These are phyloP conservation scores for Menura novaehollandiae DNA, from an alignment of 2,113 vertebrate genomes.

Conservation along the genomic window DNA sequence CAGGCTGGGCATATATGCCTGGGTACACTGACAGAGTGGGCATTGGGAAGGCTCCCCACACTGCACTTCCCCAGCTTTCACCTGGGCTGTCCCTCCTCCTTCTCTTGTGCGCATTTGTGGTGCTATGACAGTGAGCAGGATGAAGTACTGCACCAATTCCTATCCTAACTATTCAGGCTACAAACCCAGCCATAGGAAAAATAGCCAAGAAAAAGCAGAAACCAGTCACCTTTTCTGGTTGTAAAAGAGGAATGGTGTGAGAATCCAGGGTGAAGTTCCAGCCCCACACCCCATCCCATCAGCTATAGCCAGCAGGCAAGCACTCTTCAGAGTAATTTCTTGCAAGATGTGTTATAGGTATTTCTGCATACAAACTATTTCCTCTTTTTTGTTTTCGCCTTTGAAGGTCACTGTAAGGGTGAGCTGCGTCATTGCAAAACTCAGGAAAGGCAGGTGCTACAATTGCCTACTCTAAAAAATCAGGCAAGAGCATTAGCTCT, in stretches of 20 bases:
- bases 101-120: not conserved
- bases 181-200: conserved; percentile 24
- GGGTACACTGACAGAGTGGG: fast-evolving
- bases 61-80: not conserved
- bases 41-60: fast-evolving
- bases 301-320: not conserved
- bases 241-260: conserved; percentile 64
- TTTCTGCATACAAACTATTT: conserved; percentile 37
- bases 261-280: conserved; percentile 9
- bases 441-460: conserved; percentile 31
- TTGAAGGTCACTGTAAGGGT: conserved; percentile 6
- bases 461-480: not conserved
- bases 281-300: not conserved
- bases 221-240: conserved; percentile 48
- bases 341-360: not conserved
- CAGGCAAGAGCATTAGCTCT: not conserved
- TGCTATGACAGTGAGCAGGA: not conserved
- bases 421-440: not conserved
- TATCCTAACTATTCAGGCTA: not conserved
- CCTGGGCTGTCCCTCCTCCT: not conserved
- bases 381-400: not conserved
- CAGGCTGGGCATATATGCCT: not conserved
- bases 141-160: not conserved
- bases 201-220: conserved; percentile 52
- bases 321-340: not conserved